Conservation (phyloP, 2,888 invertebrate genomes). For the Drosophila fungiperda region DNA sequence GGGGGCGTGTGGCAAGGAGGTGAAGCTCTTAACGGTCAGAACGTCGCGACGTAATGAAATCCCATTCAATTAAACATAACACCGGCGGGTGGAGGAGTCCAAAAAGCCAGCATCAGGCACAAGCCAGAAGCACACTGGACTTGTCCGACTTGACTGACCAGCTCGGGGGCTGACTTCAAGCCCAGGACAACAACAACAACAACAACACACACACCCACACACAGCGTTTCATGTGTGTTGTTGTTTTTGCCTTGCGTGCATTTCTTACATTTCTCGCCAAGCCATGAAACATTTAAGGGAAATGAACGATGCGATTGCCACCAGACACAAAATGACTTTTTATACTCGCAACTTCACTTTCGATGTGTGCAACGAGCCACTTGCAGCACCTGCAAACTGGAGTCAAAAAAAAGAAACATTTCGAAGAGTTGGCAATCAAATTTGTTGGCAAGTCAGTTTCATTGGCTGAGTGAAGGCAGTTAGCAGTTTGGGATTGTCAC, state of each 20-base stretch:
- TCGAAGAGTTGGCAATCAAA: conserved; percentile 22
- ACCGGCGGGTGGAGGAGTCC: conserved; percentile 12
- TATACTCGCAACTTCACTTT: conserved; percentile 51
- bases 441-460: conserved; percentile 27
- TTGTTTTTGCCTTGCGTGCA: conserved; percentile 37
- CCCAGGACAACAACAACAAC: conserved; percentile 12
- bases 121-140: conserved; percentile 10
- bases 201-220: neutral
- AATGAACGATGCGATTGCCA: conserved; percentile 53
- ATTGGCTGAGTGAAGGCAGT: conserved; percentile 17
- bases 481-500: conserved; percentile 1
- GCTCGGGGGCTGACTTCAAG: conserved; percentile 46
- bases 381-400: conserved; percentile 1
- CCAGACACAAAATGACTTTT: conserved; percentile 60
- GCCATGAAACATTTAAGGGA: conserved; percentile 46
- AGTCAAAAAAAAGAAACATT: conserved; percentile 3
- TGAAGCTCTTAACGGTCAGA: conserved; percentile 23
- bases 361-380: conserved; percentile 27
- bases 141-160: conserved; percentile 32
- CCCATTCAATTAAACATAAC: conserved; percentile 80
- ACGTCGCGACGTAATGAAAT: conserved; percentile 75
- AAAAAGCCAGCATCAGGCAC: conserved; percentile 10
- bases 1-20: neutral
- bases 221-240: neutral
- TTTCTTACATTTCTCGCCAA: conserved; percentile 41